Evolutionary conservation across 1,140 invertebrate species (phyloP).

Genomic region (Temnothorax longispinosus): DNA sequence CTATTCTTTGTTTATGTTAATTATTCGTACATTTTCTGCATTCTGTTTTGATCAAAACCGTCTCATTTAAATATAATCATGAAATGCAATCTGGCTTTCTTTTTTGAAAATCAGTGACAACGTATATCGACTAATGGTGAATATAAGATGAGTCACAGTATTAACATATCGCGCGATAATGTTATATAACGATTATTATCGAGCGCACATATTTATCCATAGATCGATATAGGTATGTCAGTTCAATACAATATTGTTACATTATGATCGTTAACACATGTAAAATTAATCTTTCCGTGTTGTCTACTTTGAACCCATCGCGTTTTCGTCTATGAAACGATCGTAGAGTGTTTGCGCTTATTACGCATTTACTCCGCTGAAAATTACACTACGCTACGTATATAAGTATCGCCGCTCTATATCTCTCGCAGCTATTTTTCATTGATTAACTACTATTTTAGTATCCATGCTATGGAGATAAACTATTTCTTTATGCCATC

Average conservation of each 20-base stretch:
- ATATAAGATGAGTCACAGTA: not conserved
- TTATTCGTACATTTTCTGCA: not conserved
- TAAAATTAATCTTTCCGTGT: not conserved
- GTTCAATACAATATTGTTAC: not conserved
- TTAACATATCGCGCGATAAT: not conserved
- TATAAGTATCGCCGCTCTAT: not conserved
- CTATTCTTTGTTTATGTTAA: not conserved
- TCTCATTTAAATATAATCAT: not conserved
- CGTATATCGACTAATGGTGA: not conserved
- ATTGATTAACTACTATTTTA: conserved; percentile 18
- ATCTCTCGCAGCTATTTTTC: conserved; percentile 23
- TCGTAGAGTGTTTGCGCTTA: not conserved
- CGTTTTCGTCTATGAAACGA: not conserved
- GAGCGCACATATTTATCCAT: not conserved
- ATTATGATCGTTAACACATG: not conserved
- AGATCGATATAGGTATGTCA: not conserved
- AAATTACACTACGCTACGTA: not conserved
- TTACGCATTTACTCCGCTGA: not conserved
- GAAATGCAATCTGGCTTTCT: not conserved
- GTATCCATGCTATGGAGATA: not conserved
- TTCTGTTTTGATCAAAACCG: not conserved
- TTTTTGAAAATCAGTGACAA: not conserved
- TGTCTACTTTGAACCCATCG: not conserved
- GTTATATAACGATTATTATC: not conserved
- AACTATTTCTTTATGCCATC: not conserved